phyloP scores from a whole-genome alignment of 2,888 invertebrate genomes.

The Lasioglossum zephyrum region DNA sequence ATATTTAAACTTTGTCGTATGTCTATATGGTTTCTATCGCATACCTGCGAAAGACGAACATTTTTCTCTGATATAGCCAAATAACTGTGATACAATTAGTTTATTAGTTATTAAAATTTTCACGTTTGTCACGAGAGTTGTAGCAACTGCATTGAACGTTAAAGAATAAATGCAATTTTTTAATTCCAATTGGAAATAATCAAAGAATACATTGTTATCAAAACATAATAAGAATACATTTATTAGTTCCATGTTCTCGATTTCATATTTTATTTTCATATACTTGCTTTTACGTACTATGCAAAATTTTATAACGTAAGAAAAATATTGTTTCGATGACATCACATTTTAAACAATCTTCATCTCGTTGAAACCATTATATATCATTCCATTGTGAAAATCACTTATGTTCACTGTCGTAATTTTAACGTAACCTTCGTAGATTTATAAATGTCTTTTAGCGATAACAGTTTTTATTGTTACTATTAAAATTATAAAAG shows the following conservation, averaged over 20 bases:
- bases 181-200: background rate
- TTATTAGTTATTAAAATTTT: background rate
- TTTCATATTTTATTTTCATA: background rate
- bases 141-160: background rate
- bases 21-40: background rate
- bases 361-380: background rate
- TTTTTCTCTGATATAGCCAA: background rate
- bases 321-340: background rate
- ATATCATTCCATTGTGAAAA: background rate
- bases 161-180: background rate
- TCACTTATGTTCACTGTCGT: background rate
- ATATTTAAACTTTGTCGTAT: background rate
- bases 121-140: background rate
- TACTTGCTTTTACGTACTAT: background rate
- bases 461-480: background rate
- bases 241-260: background rate
- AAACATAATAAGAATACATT: slow-evolving; percentile 32
- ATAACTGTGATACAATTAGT: slow-evolving; percentile 1
- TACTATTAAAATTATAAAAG: background rate
- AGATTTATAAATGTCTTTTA: background rate
- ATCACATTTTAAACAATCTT: background rate
- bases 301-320: background rate
- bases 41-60: background rate
- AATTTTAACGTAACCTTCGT: background rate
- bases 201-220: slow-evolving; percentile 1